These are phyloP conservation scores for Hyles euphorbiae DNA, from an alignment of 1,140 invertebrate genomes.

Conservation along the genomic window DNA sequence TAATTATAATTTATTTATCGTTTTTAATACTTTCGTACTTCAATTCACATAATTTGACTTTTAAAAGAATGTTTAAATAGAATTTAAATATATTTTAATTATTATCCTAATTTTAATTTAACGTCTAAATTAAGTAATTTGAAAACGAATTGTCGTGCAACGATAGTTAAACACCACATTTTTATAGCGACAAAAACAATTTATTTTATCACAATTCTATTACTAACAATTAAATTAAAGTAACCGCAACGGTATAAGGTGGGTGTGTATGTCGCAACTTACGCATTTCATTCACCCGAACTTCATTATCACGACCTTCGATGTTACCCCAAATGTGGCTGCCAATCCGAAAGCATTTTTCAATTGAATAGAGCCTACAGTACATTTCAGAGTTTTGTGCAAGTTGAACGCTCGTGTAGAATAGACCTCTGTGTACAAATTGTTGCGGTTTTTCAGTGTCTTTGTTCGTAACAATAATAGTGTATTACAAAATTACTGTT, in stretches of 20 bases:
- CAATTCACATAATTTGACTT: no score
- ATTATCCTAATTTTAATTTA: no score
- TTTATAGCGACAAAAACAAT: no score
- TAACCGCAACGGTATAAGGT: not conserved
- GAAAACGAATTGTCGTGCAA: no score
- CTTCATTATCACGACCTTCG: constrained; percentile 14
- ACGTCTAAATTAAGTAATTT: no score
- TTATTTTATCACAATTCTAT: no score
- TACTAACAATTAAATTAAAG: not conserved
- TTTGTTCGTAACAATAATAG: no score
- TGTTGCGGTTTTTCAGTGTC: not conserved
- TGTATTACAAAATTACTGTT: not conserved
- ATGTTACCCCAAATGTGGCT: not conserved
- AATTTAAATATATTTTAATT: no score
- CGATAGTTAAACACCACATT: no score
- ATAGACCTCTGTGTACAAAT: constrained; percentile 15
- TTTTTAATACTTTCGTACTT: no score
- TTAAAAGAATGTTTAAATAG: no score
- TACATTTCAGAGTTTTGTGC: constrained; percentile 21
- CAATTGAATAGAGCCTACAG: constrained; percentile 22
- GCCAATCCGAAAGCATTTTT: constrained; percentile 14
- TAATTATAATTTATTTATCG: no score
- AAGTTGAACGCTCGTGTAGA: constrained; percentile 16
- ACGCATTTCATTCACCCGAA: constrained; percentile 9
- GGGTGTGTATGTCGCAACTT: not conserved